Evolutionary conservation across 2,797 vertebrate genomes (phyloP).

Genomic region (Helarctos malayanus): DNA sequence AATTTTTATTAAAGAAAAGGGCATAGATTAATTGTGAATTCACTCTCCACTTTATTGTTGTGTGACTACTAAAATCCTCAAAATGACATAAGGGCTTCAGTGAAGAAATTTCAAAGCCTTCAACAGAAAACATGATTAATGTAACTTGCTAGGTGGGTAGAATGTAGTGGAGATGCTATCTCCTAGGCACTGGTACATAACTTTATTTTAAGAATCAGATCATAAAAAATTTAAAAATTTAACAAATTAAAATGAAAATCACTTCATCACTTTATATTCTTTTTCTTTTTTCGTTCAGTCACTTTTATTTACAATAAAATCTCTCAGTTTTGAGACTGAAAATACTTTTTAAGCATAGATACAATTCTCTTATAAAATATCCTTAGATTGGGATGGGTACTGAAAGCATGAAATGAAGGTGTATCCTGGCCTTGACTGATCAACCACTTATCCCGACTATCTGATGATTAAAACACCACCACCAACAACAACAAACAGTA

Average conservation of each 20-base stretch:
- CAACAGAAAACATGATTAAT: background rate
- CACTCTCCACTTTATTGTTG: background rate
- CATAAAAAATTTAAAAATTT: background rate
- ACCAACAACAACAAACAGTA: background rate
- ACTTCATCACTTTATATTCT: background rate
- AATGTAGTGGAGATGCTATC: background rate
- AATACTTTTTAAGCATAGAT: background rate
- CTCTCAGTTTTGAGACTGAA: background rate
- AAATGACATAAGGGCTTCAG: background rate
- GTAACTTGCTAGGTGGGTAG: background rate
- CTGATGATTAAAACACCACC: background rate
- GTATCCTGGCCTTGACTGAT: accelerated
- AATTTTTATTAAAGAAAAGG: conserved; percentile 54
- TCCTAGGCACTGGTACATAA: background rate
- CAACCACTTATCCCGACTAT: no score
- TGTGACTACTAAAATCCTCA: background rate
- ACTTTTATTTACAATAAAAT: background rate
- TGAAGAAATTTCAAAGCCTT: background rate
- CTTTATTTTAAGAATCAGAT: background rate
- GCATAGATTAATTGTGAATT: background rate
- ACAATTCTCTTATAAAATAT: background rate
- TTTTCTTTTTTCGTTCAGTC: background rate
- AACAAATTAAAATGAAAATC: background rate
- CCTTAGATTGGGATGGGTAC: background rate
- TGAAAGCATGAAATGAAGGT: background rate